Conservation (phyloP, 2,888 invertebrate species). For the Parnassius mnemosyne region DNA sequence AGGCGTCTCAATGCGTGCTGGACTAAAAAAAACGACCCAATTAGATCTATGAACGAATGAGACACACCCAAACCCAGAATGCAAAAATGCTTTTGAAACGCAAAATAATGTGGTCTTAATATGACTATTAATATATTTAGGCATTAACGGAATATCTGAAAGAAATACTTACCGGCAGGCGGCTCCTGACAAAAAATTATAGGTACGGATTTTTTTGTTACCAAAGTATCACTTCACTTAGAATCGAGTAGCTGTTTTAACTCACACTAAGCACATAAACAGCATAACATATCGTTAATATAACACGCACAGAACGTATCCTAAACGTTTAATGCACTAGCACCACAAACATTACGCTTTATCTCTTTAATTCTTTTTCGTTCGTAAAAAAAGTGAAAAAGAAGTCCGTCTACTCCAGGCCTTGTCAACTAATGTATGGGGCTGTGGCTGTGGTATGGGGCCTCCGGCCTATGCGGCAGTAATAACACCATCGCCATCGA, state of each 20-base stretch:
- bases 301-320: conserved; percentile 64
- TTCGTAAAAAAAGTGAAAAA: conserved; percentile 51
- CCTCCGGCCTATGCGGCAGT: too few relatives aligned
- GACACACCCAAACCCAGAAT: conserved; percentile 68
- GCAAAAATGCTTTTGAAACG: background rate
- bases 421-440: too few relatives aligned
- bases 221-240: conserved; percentile 60
- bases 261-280: conserved; percentile 73
- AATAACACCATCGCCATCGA: too few relatives aligned
- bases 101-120: conserved; percentile 33
- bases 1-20: conserved; percentile 35
- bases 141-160: conserved; percentile 46
- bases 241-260: conserved; percentile 53
- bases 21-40: conserved; percentile 59
- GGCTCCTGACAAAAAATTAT: conserved; percentile 49
- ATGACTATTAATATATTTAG: conserved; percentile 46
- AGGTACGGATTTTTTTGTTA: conserved; percentile 54
- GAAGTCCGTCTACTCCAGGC: too few relatives aligned
- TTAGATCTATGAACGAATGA: conserved; percentile 39
- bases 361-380: conserved; percentile 65
- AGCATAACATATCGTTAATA: conserved; percentile 64
- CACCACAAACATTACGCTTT: conserved; percentile 71
- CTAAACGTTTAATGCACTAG: conserved; percentile 65
- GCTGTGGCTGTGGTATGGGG: too few relatives aligned
- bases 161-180: conserved; percentile 64